Evolutionary conservation across 2,797 vertebrate genomes (phyloP), one percentile per base, ranked within the genome.

Genomic region (Loriculus beryllinus): DNA sequence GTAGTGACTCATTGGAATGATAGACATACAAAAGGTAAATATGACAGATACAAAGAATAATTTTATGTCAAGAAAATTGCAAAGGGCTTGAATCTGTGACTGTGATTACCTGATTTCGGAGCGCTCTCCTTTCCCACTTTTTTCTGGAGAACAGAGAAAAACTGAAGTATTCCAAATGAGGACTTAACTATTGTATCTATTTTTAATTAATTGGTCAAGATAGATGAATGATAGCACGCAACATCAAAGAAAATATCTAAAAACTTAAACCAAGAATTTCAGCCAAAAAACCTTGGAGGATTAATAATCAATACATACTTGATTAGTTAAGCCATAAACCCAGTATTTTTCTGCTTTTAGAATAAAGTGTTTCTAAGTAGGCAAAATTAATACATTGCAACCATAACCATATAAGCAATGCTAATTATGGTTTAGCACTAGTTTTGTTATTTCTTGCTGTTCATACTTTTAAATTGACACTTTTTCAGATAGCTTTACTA

Each of bases 261-360:
- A 69, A 54, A 39, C 5, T 33, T 42, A 64, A 43, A 47, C 13
- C 5, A 42, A 4, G 31, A 54, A 88, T 59, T 70, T 65, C 10
- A 35, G 39, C 2, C 8, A 64, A 52, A 79, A 33, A 2, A 0
- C 0, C 1, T 1, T 18, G 52, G 14, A 74, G 17, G 3, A 28
- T 23, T 48, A 62, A 1, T 37, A 39, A 48, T 70, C 14, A 19
- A 48, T 26, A 82, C 28, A 12, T 49, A 29, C 31, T 33, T 59
- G 14, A 47, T 29, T 28, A n/a, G 21, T 56, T 60, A 69, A 40
- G 9, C 37, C 16, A 49, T 29, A 88, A 15, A 77, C 2, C 6
- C 7, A 83, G 29, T 7, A 65, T 47, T 75, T 70, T 74, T 20
- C 56, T 67, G 19, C 23, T 54, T 63, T 83, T 54, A 68, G 22